Base-by-base conservation (phyloP, 2,113 vertebrate genomes). In the Apodemus sylvaticus region DNA sequence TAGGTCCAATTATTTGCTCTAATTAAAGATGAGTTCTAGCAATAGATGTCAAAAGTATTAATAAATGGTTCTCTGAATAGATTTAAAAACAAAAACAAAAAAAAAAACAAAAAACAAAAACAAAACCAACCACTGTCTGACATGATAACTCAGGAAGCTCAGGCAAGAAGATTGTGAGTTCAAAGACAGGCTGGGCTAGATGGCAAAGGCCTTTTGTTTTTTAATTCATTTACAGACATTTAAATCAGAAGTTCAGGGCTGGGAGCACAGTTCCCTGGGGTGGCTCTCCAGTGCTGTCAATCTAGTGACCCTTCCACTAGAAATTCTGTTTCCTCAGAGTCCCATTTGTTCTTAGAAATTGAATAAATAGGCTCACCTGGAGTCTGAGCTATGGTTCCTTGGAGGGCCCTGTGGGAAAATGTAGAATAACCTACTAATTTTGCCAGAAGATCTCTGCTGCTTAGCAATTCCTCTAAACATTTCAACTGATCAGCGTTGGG, bases 371-470 rank as follows among this genome's bases (percentile, higher is more conserved):
- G 36, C 94, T 83, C 98, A 99, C 99, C 99, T 99, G 99, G 99
- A 87, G 95, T 99, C 98, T 99, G 98, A 73, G 99, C 99, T 98
- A 99, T 99, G 0, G 99, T 99, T 88, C 99, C 99, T 93, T 99
- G 99, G 51, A 99, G 98, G 58, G 99, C 99, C 95, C 99, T 98
- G 98, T 99, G 99, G 81, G 99, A 99, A 90, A 99, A 99, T 0
- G 99, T 99, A 36, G 99, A 96, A 0, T 99, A 99, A 19, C 99
- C 99, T 83, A 99, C 99, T 91, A 99, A 76, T 68, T 99, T 99
- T 29, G 99, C 99, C 97, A 99, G 98, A 39, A 98, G 98, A 96
- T 99, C 98, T 97, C 99, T 98, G 96, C 98, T 99, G 5, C 93
- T 97, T 93, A 99, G 99, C 92, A 99, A 9, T 31, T 99, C 99